Percentiles rank a stretch among this genome's conserved stretches.
Evolutionary conservation across 2,888 invertebrate species (phyloP).

Genomic region (Caenorhabditis zanzibari): DNA sequence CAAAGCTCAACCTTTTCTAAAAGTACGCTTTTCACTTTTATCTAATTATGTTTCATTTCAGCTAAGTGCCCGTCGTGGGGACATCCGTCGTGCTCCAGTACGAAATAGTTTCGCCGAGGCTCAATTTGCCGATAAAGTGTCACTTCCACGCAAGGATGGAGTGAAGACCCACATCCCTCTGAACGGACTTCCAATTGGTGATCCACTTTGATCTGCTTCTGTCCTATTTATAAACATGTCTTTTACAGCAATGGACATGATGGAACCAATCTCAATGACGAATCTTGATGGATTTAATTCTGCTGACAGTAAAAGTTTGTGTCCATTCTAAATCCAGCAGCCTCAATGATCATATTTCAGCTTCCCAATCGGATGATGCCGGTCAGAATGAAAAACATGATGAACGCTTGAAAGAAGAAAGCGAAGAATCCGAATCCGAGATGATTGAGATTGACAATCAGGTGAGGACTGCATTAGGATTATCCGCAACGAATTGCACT

Average conservation of each 20-base stretch:
- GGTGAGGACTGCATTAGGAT: constrained; percentile 45
- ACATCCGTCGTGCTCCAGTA: constrained; percentile 72
- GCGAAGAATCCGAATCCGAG: constrained; percentile 22
- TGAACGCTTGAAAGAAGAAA: constrained; percentile 17
- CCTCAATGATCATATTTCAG: constrained; percentile 44
- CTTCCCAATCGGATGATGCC: background rate
- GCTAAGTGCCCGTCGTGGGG: constrained; percentile 62
- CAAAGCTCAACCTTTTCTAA: background rate
- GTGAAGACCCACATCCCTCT: constrained; percentile 64
- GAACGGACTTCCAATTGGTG: constrained; percentile 66
- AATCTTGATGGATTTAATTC: constrained; percentile 54
- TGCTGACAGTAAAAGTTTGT: constrained; percentile 53
- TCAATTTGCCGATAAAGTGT: constrained; percentile 63
- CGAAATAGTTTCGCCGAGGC: constrained; percentile 66
- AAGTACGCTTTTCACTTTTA: background rate
- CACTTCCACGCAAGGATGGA: constrained; percentile 61
- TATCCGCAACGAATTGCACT: constrained; percentile 3
- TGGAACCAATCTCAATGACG: constrained; percentile 62
- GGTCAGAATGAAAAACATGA: constrained; percentile 32
- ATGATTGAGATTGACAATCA: constrained; percentile 37
- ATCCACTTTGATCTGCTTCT: constrained; percentile 20
- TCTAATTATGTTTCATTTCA: constrained; percentile 30
- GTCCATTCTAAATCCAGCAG: constrained; percentile 6
- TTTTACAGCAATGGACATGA: constrained; percentile 54
- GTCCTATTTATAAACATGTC: constrained; percentile 34